Evolutionary conservation across 2,113 vertebrate species (phyloP).

Genomic region (Oreochromis niloticus): DNA sequence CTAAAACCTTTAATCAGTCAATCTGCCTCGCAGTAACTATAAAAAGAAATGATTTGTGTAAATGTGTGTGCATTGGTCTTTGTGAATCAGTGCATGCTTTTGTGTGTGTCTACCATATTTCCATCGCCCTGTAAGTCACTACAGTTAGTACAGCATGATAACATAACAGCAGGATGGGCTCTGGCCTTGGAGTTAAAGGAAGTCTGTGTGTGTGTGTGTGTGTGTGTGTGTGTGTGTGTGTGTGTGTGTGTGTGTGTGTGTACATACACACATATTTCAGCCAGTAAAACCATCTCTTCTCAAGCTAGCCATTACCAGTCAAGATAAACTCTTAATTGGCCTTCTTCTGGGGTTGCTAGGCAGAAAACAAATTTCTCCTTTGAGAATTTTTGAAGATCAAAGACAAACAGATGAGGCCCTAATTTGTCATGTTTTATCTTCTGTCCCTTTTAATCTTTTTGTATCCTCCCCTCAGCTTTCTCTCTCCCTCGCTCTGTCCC

Average conservation of each 20-base stretch:
- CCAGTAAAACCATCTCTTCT: background rate
- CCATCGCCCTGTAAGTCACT: background rate
- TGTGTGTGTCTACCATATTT: background rate
- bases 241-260: background rate
- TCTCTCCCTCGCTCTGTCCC: background rate
- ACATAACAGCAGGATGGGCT: background rate
- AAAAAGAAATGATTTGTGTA: background rate
- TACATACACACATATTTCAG: background rate
- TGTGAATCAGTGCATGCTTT: background rate
- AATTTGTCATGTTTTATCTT: slow-evolving; percentile 55
- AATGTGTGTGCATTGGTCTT: background rate
- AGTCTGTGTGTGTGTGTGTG: background rate
- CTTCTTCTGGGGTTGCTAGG: slow-evolving; percentile 30
- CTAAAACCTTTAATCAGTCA: slow-evolving; percentile 25
- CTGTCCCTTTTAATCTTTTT: slow-evolving; percentile 40
- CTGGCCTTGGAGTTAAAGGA: background rate
- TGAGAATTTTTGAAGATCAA: slow-evolving; percentile 35
- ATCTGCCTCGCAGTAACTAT: background rate
- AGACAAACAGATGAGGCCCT: slow-evolving; percentile 18
- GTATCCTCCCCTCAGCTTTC: slow-evolving; percentile 20
- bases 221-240: background rate
- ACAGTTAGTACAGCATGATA: background rate
- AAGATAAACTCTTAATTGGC: slow-evolving; percentile 45
- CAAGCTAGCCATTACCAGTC: background rate
- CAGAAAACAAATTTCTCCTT: slow-evolving; percentile 14